phyloP scores from a whole-genome alignment of 1,140 invertebrate species.

The Hycleus cichorii region DNA sequence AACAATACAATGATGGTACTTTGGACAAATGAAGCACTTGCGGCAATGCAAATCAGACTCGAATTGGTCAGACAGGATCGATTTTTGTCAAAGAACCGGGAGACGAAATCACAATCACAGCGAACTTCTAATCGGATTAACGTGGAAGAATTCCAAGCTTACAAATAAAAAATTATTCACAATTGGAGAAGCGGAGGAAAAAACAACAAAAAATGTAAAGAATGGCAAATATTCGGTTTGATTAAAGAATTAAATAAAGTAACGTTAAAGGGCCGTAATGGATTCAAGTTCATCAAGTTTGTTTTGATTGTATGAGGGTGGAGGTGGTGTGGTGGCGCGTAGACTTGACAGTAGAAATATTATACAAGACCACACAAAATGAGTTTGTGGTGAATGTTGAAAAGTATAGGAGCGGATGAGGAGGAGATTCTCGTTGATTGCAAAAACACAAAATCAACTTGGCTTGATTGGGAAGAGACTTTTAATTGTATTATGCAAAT shows the following conservation, averaged over 20 bases:
- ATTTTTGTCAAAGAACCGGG: no score
- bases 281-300: slow-evolving; percentile 23
- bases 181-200: no score
- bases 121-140: no score
- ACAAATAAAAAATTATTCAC: no score
- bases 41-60: slow-evolving; percentile 11
- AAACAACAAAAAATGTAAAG: slow-evolving; percentile 9
- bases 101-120: no score
- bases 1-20: no score
- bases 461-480: slow-evolving; percentile 15
- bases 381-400: neutral
- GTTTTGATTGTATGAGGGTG: slow-evolving; percentile 5
- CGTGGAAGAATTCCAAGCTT: no score
- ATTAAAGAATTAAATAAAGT: slow-evolving; percentile 20
- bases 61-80: no score
- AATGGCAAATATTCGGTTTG: slow-evolving; percentile 15
- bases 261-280: slow-evolving; percentile 8
- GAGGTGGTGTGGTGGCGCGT: no score
- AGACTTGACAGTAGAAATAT: no score
- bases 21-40: slow-evolving; percentile 8
- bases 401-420: neutral
- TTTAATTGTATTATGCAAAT: slow-evolving; percentile 18
- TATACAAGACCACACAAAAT: no score
- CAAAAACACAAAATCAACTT: slow-evolving; percentile 19
- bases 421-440: slow-evolving; percentile 10